These are phyloP conservation scores for Agrilus cyanescens DNA, from an alignment of 2,888 invertebrate species.

Conservation along the genomic window DNA sequence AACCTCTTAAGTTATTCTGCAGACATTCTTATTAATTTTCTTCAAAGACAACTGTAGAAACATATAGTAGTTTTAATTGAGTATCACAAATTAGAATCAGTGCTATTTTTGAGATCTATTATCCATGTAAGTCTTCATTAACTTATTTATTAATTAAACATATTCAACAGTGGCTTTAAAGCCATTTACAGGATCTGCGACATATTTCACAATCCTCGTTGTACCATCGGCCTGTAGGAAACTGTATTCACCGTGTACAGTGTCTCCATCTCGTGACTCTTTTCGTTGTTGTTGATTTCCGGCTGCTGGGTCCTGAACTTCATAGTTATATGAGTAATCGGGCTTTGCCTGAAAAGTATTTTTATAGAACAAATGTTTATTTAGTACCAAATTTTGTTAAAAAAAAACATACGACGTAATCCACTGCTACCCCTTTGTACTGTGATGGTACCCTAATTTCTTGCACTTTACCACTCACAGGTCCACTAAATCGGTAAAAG, in stretches of 20 bases:
- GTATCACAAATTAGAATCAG: too few relatives aligned
- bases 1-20: too few relatives aligned
- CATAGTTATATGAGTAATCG: slow-evolving; percentile 64
- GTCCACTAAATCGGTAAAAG: slow-evolving; percentile 61
- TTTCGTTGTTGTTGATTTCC: slow-evolving; percentile 63
- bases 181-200: slow-evolving; percentile 60
- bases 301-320: slow-evolving; percentile 60
- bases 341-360: slow-evolving; percentile 49
- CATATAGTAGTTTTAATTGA: too few relatives aligned
- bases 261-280: slow-evolving; percentile 60
- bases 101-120: not conserved
- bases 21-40: too few relatives aligned
- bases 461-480: slow-evolving; percentile 54
- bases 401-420: slow-evolving; percentile 46
- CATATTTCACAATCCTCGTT: slow-evolving; percentile 59
- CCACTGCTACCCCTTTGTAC: slow-evolving; percentile 34
- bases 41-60: too few relatives aligned
- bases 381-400: not conserved
- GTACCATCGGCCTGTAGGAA: slow-evolving; percentile 65
- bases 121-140: not conserved
- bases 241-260: slow-evolving; percentile 59
- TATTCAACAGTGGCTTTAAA: slow-evolving; percentile 48
- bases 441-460: slow-evolving; percentile 38
- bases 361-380: not conserved
- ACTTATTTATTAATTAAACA: slow-evolving; percentile 8